Base-by-base conservation (phyloP, 2,888 invertebrate species). In the Drosophila aldrichi region DNA sequence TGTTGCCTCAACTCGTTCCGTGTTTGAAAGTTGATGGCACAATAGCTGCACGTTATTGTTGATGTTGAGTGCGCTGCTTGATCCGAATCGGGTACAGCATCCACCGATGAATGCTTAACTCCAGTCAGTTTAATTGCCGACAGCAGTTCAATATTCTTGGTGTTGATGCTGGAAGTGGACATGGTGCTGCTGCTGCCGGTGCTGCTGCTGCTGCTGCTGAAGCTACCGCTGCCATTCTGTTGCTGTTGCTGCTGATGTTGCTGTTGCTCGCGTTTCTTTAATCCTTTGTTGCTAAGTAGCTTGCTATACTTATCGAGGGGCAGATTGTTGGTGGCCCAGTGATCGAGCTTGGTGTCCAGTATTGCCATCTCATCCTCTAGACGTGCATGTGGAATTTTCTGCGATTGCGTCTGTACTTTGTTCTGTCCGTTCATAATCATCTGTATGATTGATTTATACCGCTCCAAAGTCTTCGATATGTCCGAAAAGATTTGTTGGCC, bases 1-100 rank as follows among this genome's bases (percentile, higher is more conserved):
- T 95, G 95, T 52, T 93, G 93, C 43, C 94, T 92, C 49, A 95
- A 88, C 72, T 95, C 95, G 67, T 93, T 92, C 72, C 94, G 94
- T 70, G 94, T 94, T 48, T 91, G 89, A 87, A 95, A 95, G 43
- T 93, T 93, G 32, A 95, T 92, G 78, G 94, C 94, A 90, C 95
- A 95, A 86, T 95, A 95, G 29, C 94, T 94, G 87, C 95, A 95
- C 5, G 93, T 91, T 58, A 91, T 92, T 40, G 86, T 69, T 22
- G 91, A 90, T 62, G 90, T 41, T 48, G 71, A 68, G 36, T 67
- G 72, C 20, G 49, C 52, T 32, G 51, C 51, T 16, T 76, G 79
- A 49, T 81, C 79, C 16, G 55, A 38, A 41, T 82, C 54, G 12
- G 40, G 12, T 3, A 70, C 9, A 55, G 70, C 9, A 65, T 72